Base-by-base conservation (phyloP, 1,140 invertebrate genomes). In the Trachelipus rathkii region DNA sequence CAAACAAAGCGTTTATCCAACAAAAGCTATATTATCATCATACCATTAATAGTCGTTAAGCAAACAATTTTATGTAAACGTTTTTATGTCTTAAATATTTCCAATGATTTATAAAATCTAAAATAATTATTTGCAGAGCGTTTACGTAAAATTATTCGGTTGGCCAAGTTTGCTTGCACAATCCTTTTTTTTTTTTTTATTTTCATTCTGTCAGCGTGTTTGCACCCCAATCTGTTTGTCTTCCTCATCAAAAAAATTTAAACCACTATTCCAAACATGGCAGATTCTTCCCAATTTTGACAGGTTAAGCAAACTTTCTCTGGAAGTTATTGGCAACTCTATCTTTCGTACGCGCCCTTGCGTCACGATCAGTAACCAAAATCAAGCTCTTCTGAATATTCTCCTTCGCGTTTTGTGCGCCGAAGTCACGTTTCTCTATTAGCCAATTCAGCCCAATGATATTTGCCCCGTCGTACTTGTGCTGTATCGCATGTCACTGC, bases 71-170 rank as follows among this genome's bases (percentile, higher is more conserved):
- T 15, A 60, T 60, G 50, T 19, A 60, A 60, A 60, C 11, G 50
- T 15, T 60, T 60, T 15, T 19, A 60, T 60, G 50, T 13, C 19
- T 60, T 19, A 60, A 60, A 60, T 15, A 60, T 19, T 60, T 60
- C 50, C 50, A 60, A 60, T 60, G 50, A 60, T 19, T 60, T 60
- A 60, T 60, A 60, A 60, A 60, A 60, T 60, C 50, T 60, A 60
- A 60, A 60, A 60, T 60, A 60, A 60, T 60, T 60, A 60, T 60
- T 60, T 60, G 50, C 19, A 13, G 50, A 60, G 50, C 50, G 50
- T 60, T 60, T 60, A 60, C 50, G 11, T 60, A 60, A 60, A 60
- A 60, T 60, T 60, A 60, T 60, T 60, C 50, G 19, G 50, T 60
- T 19, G 50, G 19, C 11, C 11, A 60, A 60, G 50, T 60, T 60